Conservation (phyloP, 2,888 invertebrate genomes). For the Drosophila melanosoma region DNA sequence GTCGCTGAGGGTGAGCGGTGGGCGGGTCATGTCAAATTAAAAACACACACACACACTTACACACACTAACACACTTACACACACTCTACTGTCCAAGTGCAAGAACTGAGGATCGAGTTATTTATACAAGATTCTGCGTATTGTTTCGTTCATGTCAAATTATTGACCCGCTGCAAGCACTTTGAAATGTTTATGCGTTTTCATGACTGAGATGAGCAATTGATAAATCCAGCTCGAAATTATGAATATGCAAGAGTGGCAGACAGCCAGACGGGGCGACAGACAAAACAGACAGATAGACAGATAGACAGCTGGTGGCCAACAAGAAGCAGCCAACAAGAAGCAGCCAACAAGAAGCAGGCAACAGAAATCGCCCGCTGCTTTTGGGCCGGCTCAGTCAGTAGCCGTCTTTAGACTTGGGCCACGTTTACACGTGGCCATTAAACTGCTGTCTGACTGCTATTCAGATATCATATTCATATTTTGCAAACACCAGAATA, state of each 20-base stretch:
- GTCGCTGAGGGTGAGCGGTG: background rate
- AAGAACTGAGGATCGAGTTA: slow-evolving; percentile 6
- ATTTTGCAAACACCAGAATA: too few species aligned
- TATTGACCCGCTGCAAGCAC: slow-evolving; percentile 81
- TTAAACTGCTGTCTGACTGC: background rate
- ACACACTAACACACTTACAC: background rate
- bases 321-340: slow-evolving; percentile 25
- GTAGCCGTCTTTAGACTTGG: slow-evolving; percentile 49
- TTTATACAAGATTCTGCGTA: slow-evolving; percentile 54
- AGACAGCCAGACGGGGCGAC: slow-evolving; percentile 10
- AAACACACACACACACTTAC: background rate
- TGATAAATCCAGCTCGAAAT: slow-evolving; percentile 79
- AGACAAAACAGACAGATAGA: slow-evolving; percentile 3
- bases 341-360: slow-evolving; percentile 21
- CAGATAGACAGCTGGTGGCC: slow-evolving; percentile 24
- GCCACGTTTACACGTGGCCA: slow-evolving; percentile 54
- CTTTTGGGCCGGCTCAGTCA: slow-evolving; percentile 54
- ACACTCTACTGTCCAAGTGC: background rate
- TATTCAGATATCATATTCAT: slow-evolving; percentile 3
- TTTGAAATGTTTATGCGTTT: slow-evolving; percentile 84
- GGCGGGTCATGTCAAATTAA: slow-evolving; percentile 19
- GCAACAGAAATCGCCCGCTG: slow-evolving; percentile 64
- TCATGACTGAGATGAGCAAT: slow-evolving; percentile 84
- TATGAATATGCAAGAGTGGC: slow-evolving; percentile 74
- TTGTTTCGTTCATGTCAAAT: slow-evolving; percentile 83